These are phyloP conservation scores for Gorsachius magnificus DNA, from an alignment of 2,797 vertebrate genomes.

Conservation along the genomic window DNA sequence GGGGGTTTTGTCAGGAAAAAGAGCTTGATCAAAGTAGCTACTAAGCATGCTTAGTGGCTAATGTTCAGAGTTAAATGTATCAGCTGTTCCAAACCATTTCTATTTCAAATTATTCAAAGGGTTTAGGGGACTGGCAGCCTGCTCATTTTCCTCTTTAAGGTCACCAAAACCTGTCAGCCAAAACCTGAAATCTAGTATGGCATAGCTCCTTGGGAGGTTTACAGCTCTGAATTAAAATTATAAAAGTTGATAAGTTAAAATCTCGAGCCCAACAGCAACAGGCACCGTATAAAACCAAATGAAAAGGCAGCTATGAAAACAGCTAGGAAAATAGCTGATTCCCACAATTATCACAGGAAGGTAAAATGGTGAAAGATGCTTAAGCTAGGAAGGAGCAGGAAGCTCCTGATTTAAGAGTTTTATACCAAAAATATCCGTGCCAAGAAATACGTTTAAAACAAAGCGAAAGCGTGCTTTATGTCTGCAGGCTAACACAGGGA, in stretches of 20 bases:
- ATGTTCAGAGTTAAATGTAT: conserved; percentile 70
- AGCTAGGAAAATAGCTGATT: neutral
- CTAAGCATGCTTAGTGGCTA: conserved; percentile 70
- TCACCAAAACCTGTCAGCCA: neutral
- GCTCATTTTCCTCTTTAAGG: conserved; percentile 41
- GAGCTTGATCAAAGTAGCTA: conserved; percentile 73
- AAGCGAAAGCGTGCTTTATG: neutral
- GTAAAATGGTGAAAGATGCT: neutral
- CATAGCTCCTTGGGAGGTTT: neutral
- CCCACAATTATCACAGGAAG: neutral
- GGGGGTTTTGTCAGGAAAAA: conserved; percentile 72
- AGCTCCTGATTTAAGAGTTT: neutral
- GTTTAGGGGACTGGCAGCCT: conserved; percentile 24
- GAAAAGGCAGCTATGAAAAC: neutral
- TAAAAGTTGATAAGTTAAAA: neutral
- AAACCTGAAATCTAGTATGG: neutral
- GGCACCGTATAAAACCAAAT: neutral
- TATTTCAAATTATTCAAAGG: conserved; percentile 66
- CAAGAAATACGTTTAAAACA: neutral
- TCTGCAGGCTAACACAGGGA: neutral
- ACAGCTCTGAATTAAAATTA: neutral
- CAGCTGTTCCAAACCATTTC: conserved; percentile 67
- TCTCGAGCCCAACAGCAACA: neutral
- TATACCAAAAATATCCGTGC: neutral
- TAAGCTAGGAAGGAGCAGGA: conserved; percentile 2